A percentile compares a stretch with the other conserved stretches of the same genome.
Conservation (phyloP, 2,113 vertebrate species). For the Sialia sialis region DNA sequence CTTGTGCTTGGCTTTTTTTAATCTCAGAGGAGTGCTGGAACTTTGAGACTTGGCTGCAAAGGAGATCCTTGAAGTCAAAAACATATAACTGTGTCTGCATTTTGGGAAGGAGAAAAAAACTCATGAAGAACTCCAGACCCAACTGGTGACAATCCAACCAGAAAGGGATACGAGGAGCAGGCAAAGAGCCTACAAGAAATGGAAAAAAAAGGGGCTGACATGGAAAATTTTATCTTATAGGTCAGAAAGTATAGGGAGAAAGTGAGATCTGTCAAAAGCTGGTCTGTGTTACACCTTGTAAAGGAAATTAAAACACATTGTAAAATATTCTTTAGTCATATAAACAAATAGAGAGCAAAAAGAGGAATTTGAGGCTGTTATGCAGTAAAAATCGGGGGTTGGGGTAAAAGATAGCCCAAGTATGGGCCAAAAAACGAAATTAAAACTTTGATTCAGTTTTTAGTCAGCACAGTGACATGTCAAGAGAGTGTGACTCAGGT, state of each 20-base stretch:
- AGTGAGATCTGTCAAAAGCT: neutral
- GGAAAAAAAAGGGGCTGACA: neutral
- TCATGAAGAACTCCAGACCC: neutral
- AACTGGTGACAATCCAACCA: neutral
- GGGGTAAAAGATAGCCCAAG: neutral
- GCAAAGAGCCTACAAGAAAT: neutral
- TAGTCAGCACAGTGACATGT: neutral
- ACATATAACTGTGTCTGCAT: neutral
- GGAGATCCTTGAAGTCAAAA: neutral
- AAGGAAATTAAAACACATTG: conserved; percentile 43
- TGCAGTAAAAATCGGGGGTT: neutral
- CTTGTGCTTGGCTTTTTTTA: neutral
- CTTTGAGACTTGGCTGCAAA: neutral
- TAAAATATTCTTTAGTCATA: conserved; percentile 24
- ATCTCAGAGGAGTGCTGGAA: neutral
- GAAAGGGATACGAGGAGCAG: neutral
- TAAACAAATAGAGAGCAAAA: neutral
- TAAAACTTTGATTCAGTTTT: neutral
- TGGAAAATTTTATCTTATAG: neutral
- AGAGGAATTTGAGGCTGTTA: neutral
- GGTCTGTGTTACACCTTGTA: neutral
- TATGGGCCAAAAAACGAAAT: neutral
- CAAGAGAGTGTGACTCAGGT: neutral
- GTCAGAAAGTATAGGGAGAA: neutral
- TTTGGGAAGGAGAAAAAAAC: neutral